phyloP scores from a whole-genome alignment of 2,113 vertebrate species.

The Rattus rattus region DNA sequence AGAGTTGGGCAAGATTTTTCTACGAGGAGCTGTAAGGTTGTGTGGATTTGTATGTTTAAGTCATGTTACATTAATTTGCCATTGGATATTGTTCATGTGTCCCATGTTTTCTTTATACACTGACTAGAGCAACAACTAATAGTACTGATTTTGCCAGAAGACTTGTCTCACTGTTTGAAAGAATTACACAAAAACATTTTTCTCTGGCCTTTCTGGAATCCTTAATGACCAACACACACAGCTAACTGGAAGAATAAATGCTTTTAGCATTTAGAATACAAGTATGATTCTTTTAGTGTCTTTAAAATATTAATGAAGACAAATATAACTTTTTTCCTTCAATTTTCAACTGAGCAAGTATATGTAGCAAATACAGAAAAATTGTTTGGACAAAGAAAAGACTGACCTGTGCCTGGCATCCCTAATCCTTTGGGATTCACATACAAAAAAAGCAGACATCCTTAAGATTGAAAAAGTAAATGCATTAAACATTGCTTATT shows the following conservation, averaged over 20 bases:
- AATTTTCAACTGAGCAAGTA: conserved; percentile 55
- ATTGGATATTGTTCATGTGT: not conserved
- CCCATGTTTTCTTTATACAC: not conserved
- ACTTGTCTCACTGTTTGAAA: not conserved
- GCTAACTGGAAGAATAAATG: conserved; percentile 19
- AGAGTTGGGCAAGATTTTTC: not conserved
- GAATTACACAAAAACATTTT: not conserved
- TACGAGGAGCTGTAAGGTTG: not conserved
- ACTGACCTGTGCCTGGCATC: not conserved
- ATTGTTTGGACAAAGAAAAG: not conserved
- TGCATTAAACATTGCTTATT: not conserved
- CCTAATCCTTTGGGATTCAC: conserved; percentile 20
- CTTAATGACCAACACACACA: conserved; percentile 31
- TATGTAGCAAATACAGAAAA: not conserved
- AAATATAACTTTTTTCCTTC: conserved; percentile 48
- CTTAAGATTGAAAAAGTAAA: not conserved
- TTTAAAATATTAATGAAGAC: conserved; percentile 69
- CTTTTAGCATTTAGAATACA: conserved; percentile 52
- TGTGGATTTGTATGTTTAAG: not conserved
- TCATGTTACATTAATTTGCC: not conserved
- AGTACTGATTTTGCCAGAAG: not conserved
- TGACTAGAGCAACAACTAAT: not conserved
- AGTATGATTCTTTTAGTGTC: conserved; percentile 24
- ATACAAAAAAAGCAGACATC: conserved; percentile 6
- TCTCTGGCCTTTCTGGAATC: not conserved